Conservation (phyloP, 2,113 vertebrate species). For the Rhea pennata region DNA sequence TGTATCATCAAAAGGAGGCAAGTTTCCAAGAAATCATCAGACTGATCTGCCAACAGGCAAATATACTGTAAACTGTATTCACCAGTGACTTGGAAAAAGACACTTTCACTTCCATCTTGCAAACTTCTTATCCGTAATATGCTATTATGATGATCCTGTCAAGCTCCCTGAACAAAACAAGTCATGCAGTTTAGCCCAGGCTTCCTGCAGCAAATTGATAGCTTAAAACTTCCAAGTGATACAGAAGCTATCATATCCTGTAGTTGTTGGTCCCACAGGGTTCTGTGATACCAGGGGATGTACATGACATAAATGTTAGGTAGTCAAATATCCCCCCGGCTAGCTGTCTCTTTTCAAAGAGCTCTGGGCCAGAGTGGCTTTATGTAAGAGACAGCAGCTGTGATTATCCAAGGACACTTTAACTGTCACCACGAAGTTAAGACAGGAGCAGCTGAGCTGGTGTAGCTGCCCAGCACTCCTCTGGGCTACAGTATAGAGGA, state of each 20-base stretch:
- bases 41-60: neutral
- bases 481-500: neutral
- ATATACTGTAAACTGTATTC: neutral
- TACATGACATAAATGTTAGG: neutral
- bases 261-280: neutral
- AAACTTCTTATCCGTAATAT: neutral
- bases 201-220: neutral
- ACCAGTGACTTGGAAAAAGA: neutral
- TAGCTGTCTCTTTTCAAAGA: neutral
- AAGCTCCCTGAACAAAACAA: neutral
- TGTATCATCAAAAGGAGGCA: neutral
- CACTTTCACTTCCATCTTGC: neutral
- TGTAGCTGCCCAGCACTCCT: neutral
- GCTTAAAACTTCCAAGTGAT: neutral
- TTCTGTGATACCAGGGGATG: neutral
- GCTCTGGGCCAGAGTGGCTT: neutral
- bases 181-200: neutral
- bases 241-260: neutral
- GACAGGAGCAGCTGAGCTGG: neutral
- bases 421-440: neutral
- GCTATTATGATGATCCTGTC: neutral
- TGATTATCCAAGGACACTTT: constrained; percentile 1
- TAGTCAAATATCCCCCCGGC: neutral
- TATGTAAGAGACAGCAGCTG: neutral
- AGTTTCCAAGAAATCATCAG: neutral